Base-by-base conservation (phyloP, 2,113 vertebrate genomes). In the Speoplatyrhinus poulsoni region DNA sequence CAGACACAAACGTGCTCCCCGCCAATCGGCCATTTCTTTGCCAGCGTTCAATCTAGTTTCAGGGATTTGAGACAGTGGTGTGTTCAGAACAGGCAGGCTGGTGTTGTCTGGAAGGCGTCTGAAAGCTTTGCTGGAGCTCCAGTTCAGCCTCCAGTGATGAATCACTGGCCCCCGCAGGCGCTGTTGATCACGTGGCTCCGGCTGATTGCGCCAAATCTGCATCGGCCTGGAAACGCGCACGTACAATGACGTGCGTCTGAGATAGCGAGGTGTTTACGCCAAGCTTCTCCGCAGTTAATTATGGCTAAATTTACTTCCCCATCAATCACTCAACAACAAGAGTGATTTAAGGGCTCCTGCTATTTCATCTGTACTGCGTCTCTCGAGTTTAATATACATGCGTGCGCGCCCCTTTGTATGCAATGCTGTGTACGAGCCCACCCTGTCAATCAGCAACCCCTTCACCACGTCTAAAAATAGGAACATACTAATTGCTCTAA, bases 241-340 rank as follows among this genome's bases (percentile, higher is more conserved):
- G 65, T 60, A 60, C 80, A 85, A 89, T 66, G 73, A 80, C 73
- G 64, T 77, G 69, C 67, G 79, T 66, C 77, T 59, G 62, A 12
- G 56, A 69, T 56, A 77, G 75, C 60, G 53, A 60, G 73, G 76
- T 47, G 36, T 65, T 69, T 73, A 65, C 64, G 56, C 70, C 57
- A 52, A 4, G 52, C 63, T 70, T 72, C 63, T 12, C 8, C 61
- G 36, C 32, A 6, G 3, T 67, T 86, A 80, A 89, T 86, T 72
- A 74, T n/a, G 26, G 53, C 54, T 82, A 69, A 85, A 82, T 80
- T 6, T 70, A 59, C 60, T 79, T 71, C 5, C 26, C 77, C 59
- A 83, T 83, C 83, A 85, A 78, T 87, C 80, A 73, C 61, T 65
- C 46, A 17, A 49, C 73, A 70, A 79, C 41, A 65, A 79, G 64